phyloP scores from a whole-genome alignment of 1,140 invertebrate genomes.

The Saccostrea glomerata region DNA sequence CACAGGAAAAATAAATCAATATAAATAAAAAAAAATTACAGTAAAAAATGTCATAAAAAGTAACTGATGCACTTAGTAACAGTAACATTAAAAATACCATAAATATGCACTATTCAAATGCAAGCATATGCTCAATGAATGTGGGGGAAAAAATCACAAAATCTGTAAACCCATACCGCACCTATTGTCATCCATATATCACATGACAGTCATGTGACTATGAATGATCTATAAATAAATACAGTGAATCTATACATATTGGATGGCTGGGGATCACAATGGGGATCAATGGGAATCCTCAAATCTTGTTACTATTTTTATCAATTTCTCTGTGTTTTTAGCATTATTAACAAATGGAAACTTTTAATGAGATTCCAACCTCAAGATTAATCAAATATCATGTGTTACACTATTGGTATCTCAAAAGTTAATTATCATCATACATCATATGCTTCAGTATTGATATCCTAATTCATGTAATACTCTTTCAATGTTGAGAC shows the following conservation, averaged over 20 bases:
- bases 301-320: background rate
- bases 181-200: background rate
- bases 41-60: constrained; percentile 22
- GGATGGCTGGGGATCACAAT: constrained; percentile 29
- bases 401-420: background rate
- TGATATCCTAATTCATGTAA: background rate
- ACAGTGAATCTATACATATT: constrained; percentile 11
- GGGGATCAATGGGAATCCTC: constrained; percentile 14
- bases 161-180: constrained; percentile 7
- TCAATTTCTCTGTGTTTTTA: background rate
- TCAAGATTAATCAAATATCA: background rate
- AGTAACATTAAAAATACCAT: constrained; percentile 20
- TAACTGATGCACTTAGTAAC: constrained; percentile 23
- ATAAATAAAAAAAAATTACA: constrained; percentile 6
- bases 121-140: constrained; percentile 14
- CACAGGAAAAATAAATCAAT: constrained; percentile 15
- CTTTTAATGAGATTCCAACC: constrained; percentile 35
- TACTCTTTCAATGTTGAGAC: background rate
- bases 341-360: constrained; percentile 1
- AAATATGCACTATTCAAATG: constrained; percentile 33
- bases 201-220: constrained; percentile 30
- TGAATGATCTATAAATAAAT: background rate
- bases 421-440: background rate
- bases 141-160: constrained; percentile 30
- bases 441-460: background rate